A percentile compares a stretch with the other conserved stretches of the same genome.
phyloP scores from a whole-genome alignment of 2,888 invertebrate genomes.

The Ormyrus thymus region DNA sequence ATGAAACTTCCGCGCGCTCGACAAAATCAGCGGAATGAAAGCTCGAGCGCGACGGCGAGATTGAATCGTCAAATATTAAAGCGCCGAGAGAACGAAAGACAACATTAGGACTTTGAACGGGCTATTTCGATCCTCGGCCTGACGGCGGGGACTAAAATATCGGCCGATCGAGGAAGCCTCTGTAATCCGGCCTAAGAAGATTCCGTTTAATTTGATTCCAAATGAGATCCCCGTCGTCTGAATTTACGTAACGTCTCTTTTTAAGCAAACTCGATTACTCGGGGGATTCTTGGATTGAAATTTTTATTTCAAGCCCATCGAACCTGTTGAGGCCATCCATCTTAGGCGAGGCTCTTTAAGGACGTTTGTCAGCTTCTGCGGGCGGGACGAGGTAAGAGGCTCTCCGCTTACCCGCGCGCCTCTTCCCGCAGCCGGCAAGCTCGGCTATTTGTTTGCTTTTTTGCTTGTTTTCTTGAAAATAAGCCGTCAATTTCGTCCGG shows the following conservation, averaged over 20 bases:
- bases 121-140: constrained; percentile 17
- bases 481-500: too few relatives aligned
- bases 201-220: constrained; percentile 37
- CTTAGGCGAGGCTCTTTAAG: not conserved
- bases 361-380: too few relatives aligned
- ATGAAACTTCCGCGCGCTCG: too few relatives aligned
- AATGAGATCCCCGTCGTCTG: constrained; percentile 38
- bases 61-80: constrained; percentile 22
- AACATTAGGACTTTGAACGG: constrained; percentile 31
- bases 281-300: constrained; percentile 33
- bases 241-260: constrained; percentile 35
- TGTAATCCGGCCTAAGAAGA: constrained; percentile 43
- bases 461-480: too few relatives aligned
- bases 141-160: constrained; percentile 25
- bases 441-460: too few relatives aligned
- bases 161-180: not conserved
- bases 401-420: too few relatives aligned
- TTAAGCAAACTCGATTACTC: constrained; percentile 40
- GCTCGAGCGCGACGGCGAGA: not conserved
- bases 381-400: too few relatives aligned
- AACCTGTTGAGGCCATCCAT: constrained; percentile 17
- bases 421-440: too few relatives aligned
- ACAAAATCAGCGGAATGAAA: not conserved
- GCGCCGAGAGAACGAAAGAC: not conserved
- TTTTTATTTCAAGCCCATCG: constrained; percentile 44